These are phyloP conservation scores for Lonchura striata DNA, from an alignment of 2,113 vertebrate species.

Conservation along the genomic window DNA sequence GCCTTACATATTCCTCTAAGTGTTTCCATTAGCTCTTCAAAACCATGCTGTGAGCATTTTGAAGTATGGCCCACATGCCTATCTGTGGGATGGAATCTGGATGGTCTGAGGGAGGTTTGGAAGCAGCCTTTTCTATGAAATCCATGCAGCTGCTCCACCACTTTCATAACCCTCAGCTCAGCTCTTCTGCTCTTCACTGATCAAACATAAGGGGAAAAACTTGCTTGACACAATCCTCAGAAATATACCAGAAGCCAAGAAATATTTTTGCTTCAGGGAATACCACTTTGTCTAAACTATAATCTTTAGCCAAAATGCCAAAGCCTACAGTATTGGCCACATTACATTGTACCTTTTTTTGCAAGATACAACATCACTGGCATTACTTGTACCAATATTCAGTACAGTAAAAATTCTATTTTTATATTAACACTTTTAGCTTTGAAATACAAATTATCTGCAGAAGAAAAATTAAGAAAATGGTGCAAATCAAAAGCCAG, in stretches of 20 bases:
- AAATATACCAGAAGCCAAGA: not conserved
- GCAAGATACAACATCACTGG: not conserved
- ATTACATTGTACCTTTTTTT: not conserved
- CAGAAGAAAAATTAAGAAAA: not conserved
- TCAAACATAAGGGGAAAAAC: not conserved
- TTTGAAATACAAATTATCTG: not conserved
- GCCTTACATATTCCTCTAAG: not conserved
- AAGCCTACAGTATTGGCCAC: not conserved
- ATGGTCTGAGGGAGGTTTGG: not conserved
- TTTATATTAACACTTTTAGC: not conserved
- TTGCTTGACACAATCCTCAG: not conserved
- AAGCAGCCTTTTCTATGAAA: not conserved
- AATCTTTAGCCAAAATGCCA: not conserved
- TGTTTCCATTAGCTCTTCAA: not conserved
- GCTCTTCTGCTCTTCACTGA: not conserved
- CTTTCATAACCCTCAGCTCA: not conserved
- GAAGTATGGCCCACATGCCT: not conserved
- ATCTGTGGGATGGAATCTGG: not conserved
- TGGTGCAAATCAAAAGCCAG: not conserved
- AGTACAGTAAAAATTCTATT: not conserved
- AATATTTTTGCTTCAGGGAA: not conserved
- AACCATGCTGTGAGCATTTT: conserved; percentile 33
- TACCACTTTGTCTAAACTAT: not conserved
- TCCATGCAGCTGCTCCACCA: not conserved
- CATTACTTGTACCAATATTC: not conserved